phyloP scores from a whole-genome alignment of 2,888 invertebrate species.

The Lasioglossum zephyrum region DNA sequence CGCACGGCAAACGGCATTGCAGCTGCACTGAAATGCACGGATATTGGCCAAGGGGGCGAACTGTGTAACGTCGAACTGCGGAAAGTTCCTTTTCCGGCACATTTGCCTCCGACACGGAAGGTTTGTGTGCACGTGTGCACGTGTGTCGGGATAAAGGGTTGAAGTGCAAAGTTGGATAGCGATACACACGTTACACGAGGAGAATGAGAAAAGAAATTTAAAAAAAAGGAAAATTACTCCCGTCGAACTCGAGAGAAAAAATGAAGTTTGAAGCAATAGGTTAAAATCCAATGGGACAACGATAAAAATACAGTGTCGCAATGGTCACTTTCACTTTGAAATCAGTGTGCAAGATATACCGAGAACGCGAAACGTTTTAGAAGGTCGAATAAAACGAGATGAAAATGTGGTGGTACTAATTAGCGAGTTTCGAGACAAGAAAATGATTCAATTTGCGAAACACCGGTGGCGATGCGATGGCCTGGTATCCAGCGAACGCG shows the following conservation, averaged over 20 bases:
- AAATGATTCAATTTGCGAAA: conserved; percentile 56
- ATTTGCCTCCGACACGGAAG: background rate
- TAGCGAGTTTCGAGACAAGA: background rate
- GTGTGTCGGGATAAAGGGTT: background rate
- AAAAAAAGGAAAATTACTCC: background rate
- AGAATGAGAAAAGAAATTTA: background rate
- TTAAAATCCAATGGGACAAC: background rate
- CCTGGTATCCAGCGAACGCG: conserved; percentile 33
- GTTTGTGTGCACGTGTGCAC: background rate
- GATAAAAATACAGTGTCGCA: background rate
- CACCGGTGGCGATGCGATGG: conserved; percentile 15
- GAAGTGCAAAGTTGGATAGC: background rate
- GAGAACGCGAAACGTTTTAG: no score
- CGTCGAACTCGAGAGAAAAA: background rate
- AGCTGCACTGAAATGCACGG: background rate
- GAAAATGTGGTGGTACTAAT: background rate
- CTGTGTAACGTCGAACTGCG: conserved; percentile 26
- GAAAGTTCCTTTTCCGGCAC: conserved; percentile 15
- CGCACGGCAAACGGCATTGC: conserved; percentile 8
- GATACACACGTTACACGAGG: background rate
- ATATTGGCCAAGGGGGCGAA: conserved; percentile 17
- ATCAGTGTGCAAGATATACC: background rate
- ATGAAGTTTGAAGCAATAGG: background rate
- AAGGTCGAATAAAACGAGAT: background rate
- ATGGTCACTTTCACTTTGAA: background rate